A percentile compares a stretch with the other conserved stretches of the same genome.
phyloP scores from a whole-genome alignment of 2,797 vertebrate genomes.

The Rhinatrema bivittatum region DNA sequence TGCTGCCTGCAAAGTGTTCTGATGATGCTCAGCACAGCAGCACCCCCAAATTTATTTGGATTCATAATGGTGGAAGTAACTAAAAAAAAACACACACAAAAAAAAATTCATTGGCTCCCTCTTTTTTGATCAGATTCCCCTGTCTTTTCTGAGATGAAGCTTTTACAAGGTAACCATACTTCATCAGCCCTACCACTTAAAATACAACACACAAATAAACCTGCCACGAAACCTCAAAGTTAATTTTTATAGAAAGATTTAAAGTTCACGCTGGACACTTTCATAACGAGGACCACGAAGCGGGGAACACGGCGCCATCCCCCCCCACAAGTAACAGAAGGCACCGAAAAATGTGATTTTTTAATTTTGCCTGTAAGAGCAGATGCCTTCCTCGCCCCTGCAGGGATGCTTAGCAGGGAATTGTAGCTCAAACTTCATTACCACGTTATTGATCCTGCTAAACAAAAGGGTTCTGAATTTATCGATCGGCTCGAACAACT shows the following conservation, averaged over 20 bases:
- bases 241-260: not conserved
- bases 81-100: too few species aligned
- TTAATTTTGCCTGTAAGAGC: slow-evolving; percentile 41
- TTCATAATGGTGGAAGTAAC: too few species aligned
- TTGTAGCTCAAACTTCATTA: slow-evolving; percentile 70
- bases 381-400: slow-evolving; percentile 34
- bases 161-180: too few species aligned
- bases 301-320: not conserved
- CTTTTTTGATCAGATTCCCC: too few species aligned
- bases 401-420: slow-evolving; percentile 53
- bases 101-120: too few species aligned
- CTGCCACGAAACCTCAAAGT: not conserved
- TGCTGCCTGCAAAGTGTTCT: too few species aligned
- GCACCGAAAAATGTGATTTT: slow-evolving; percentile 21
- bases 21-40: too few species aligned
- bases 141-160: too few species aligned
- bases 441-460: slow-evolving; percentile 68
- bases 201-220: not conserved
- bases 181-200: not conserved
- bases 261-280: not conserved
- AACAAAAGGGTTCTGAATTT: slow-evolving; percentile 69
- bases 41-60: too few species aligned
- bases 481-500: slow-evolving; percentile 58
- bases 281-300: slow-evolving; percentile 1
- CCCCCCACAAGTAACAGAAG: not conserved